Evolutionary conservation across 2,113 vertebrate genomes (phyloP), one percentile per base, ranked within the genome.

Genomic region (Piaya cayana): DNA sequence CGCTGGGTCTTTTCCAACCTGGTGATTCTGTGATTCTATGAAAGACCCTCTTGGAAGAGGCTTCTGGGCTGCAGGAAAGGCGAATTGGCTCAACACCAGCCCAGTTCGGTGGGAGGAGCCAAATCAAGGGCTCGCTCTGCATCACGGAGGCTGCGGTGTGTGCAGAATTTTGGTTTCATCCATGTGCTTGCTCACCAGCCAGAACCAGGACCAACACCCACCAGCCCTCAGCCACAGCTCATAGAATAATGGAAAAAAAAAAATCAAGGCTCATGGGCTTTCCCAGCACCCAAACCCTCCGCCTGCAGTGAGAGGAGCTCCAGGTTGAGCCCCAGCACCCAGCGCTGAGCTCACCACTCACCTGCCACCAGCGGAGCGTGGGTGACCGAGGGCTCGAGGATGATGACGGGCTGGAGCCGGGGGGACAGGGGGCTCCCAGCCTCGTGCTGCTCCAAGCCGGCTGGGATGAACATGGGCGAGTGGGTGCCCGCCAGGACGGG

Each of bases 311-410:
- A n/a, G n/a, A n/a, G n/a, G n/a, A n/a, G n/a, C n/a, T n/a, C n/a
- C n/a, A n/a, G n/a, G n/a, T n/a, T n/a, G n/a, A n/a, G n/a, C n/a
- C n/a, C n/a, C n/a, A n/a, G n/a, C n/a, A n/a, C n/a, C n/a, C n/a
- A n/a, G n/a, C n/a, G 43, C 30, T 26, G 0, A 7, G 64, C 52
- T 6, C 8, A 6, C 18, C 49, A 74, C 98, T 97, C 79, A 99
- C 99, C 94, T 2, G 98, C 98, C 92, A 99, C 96, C 76, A 99
- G 97, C 2, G 98, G 98, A 14, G 98, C 4, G 47, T 98, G 99
- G 67, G 98, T 86, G 53, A 98, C 98, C 0, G 98, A 98, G n/a
- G 98, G 98, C 53, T 99, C 99, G 81, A 99, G 97, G 87, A 99
- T 98, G 81, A 99, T 97, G 82, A 99, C 94, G 10, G 98, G 98